Evolutionary conservation across 2,797 vertebrate genomes (phyloP).

Genomic region (Clarias fuscus): DNA sequence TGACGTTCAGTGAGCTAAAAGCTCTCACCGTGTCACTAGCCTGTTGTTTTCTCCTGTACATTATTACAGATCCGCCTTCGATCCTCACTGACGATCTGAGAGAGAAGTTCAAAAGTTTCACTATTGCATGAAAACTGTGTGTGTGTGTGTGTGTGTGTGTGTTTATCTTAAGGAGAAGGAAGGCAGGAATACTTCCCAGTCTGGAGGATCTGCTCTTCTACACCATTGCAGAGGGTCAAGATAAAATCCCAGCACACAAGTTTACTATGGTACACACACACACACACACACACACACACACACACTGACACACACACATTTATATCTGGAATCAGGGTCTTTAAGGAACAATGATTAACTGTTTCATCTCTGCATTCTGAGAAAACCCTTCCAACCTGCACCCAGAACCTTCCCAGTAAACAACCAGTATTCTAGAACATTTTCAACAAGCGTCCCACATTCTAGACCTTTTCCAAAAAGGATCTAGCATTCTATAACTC

Average conservation of each 20-base stretch:
- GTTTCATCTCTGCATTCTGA: too few relatives aligned
- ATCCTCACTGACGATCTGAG: conserved; percentile 7
- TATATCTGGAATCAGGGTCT: too few relatives aligned
- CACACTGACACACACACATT: too few relatives aligned
- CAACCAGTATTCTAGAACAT: too few relatives aligned
- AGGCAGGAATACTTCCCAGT: conserved; percentile 91
- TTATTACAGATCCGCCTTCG: background rate
- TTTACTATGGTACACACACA: conserved; percentile 69
- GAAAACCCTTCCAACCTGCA: too few relatives aligned
- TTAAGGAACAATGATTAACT: too few relatives aligned
- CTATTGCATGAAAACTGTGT: background rate
- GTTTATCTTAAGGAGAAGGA: conserved; percentile 81
- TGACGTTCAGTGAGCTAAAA: background rate
- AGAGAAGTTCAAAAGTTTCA: conserved; percentile 25
- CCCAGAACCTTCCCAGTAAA: background rate
- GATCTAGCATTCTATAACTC: too few relatives aligned
- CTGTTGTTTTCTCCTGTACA: background rate
- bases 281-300: background rate
- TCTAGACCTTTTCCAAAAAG: background rate
- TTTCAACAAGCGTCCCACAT: too few relatives aligned
- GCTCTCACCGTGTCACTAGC: background rate
- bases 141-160: background rate
- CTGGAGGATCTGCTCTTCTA: conserved; percentile 97
- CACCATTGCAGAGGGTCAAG: conserved; percentile 91
- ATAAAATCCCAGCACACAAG: conserved; percentile 89